These are phyloP conservation scores for Tachysurus vachellii DNA, from an alignment of 2,113 vertebrate genomes.

Conservation along the genomic window DNA sequence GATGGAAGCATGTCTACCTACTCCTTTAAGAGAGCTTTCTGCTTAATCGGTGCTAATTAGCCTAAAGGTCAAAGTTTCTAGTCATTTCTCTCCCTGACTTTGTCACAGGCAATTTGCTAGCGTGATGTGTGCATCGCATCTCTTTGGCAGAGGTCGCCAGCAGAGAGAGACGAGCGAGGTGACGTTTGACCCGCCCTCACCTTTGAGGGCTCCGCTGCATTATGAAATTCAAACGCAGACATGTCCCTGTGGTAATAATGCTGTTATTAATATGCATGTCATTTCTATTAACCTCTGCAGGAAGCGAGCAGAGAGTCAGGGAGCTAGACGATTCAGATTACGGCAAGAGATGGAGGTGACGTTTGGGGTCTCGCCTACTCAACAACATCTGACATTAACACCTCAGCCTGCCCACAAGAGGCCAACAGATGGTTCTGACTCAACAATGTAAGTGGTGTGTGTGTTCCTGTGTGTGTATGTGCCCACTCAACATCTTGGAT, in stretches of 20 bases:
- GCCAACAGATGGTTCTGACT: slow-evolving; percentile 65
- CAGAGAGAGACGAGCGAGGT: neutral
- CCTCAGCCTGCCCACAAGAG: slow-evolving; percentile 52
- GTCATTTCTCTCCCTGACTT: slow-evolving; percentile 25
- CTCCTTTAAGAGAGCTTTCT: slow-evolving; percentile 14
- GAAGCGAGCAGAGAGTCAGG: slow-evolving; percentile 48
- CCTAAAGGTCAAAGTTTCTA: slow-evolving; percentile 44
- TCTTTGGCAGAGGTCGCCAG: slow-evolving; percentile 33
- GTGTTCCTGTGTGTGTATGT: neutral
- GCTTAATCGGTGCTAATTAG: slow-evolving; percentile 54
- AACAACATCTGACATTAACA: slow-evolving; percentile 53
- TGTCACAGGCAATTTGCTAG: slow-evolving; percentile 36
- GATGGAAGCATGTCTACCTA: neutral
- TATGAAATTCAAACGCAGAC: slow-evolving; percentile 33
- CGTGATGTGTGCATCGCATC: slow-evolving; percentile 2
- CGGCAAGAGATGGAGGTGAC: slow-evolving; percentile 44
- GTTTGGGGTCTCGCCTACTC: slow-evolving; percentile 50
- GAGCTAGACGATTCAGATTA: slow-evolving; percentile 57
- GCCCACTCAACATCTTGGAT: slow-evolving; percentile 23
- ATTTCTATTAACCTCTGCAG: slow-evolving; percentile 59
- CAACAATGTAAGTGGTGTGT: neutral
- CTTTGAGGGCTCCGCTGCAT: slow-evolving; percentile 24
- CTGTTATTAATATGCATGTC: slow-evolving; percentile 58
- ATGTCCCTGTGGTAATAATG: slow-evolving; percentile 48
- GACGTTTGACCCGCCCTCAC: neutral